Base-by-base conservation (phyloP, 2,888 invertebrate genomes). In the Coelinius sp. region DNA sequence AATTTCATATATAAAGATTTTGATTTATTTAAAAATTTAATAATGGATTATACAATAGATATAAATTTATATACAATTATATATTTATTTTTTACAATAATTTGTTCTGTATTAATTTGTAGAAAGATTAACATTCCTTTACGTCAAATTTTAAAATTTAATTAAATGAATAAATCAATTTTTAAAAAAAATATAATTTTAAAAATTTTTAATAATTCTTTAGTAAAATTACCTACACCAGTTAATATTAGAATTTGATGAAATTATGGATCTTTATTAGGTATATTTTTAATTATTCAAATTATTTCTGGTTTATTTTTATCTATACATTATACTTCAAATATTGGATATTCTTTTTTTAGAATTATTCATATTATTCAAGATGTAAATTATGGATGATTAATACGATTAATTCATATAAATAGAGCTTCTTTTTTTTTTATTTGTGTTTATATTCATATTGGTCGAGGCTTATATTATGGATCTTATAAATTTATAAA, bases 381-480 rank as follows among this genome's bases (percentile, higher is more conserved):
- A 83, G 91, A 94, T 89, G 91, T 93, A 76, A 93, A 92, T 82
- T 90, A 91, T 84, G 93, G 93, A 0, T 93, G 93, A 90, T 78
- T 93, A 85, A 86, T 93, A 69, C 93, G 92, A 77, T 90, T 90
- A 1, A 20, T 92, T 4, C 93, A 94, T 82, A 91, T 92, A 63
- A 94, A 94, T 85, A 93, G 93, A 53, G 93, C 93, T 49, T 93
- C 92, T 35, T 90, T 93, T 80, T 93, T 94, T 84, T 94, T 94
- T 89, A 90, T 94, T 87, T 92, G 91, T 85, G 85, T 93, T 81
- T 93, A 92, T 81, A 25, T 91, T 1, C 93, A 94, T 87, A 90
- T 92, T 82, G 92, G 92, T 0, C 93, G 93, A 88, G 92, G 92
- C 75, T 89, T 91, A 49, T 91, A 91, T 75, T 91, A 90, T 80